Evolutionary conservation across 1,140 invertebrate genomes (phyloP).

Genomic region (Ceratoteleas bidentatus): DNA sequence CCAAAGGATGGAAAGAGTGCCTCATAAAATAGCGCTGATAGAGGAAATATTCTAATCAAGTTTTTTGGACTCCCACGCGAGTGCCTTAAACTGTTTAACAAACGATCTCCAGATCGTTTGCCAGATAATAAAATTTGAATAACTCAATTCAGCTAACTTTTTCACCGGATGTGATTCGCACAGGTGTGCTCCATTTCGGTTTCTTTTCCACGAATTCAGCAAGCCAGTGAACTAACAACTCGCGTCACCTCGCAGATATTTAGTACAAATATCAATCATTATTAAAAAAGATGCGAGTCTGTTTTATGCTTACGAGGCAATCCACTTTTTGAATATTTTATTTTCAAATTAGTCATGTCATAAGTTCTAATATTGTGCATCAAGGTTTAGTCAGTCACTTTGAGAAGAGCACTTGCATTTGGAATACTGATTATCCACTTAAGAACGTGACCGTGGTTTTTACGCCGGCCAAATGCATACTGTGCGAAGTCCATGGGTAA

Average conservation of each 20-base stretch:
- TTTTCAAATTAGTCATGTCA: slow-evolving; percentile 44
- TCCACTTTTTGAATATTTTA: slow-evolving; percentile 35
- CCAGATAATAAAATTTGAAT: slow-evolving; percentile 8
- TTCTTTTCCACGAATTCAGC: slow-evolving; percentile 6
- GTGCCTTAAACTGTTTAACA: neutral
- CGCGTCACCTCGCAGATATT: slow-evolving; percentile 16
- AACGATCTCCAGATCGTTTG: neutral
- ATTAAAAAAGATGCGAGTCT: slow-evolving; percentile 9
- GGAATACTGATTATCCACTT: slow-evolving; percentile 46
- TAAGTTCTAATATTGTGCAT: slow-evolving; percentile 52
- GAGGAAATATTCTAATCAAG: slow-evolving; percentile 31
- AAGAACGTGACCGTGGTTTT: slow-evolving; percentile 19
- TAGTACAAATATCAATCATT: slow-evolving; percentile 46
- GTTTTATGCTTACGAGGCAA: slow-evolving; percentile 49
- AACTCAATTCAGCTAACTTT: slow-evolving; percentile 26
- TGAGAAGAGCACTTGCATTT: slow-evolving; percentile 46
- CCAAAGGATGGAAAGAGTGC: neutral
- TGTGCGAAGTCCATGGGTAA: slow-evolving; percentile 5
- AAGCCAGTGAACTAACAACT: slow-evolving; percentile 5
- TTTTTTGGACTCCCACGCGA: slow-evolving; percentile 12
- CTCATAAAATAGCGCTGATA: neutral
- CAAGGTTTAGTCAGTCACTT: slow-evolving; percentile 47
- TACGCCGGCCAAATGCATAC: slow-evolving; percentile 24
- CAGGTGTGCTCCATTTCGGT: slow-evolving; percentile 16
- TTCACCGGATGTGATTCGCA: neutral